Evolutionary conservation across 2,797 vertebrate species (phyloP), one percentile per base, ranked within the genome.

Genomic region (Kryptolebias ocellatus): DNA sequence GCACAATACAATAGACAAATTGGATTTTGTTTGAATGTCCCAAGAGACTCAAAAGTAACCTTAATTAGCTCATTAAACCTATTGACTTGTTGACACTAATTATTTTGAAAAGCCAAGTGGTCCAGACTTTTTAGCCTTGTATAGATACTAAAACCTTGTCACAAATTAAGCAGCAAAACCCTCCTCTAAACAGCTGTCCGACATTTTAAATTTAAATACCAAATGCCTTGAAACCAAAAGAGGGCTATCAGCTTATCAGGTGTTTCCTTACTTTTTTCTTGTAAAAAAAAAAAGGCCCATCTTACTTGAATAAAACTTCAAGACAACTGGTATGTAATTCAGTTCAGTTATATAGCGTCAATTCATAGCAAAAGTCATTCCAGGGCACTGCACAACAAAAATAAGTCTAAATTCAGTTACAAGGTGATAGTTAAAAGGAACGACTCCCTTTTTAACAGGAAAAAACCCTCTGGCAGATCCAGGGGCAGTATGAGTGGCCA

Each of bases 1-100:
- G 12, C 15, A 20, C 18, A 14, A 12, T 14, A 55, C 5, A n/a
- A n/a, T 55, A 34, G n/a, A 18, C 3, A 18, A 1, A 1, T 39
- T 11, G 4, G 18, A 37, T 20, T 56, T 56, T 7, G 12, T 44
- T 57, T 42, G 37, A 12, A 24, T 39, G 15, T 4, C 37, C 37
- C 54, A 42, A 15, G 39, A 44, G 20, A 57, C 10, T 18, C 6
- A 2, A 31, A 37, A 37, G 11, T 4, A 15, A 52, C n/a, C 15
- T 34, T 57, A 57, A 50, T 60, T 50, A 50, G 29, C 17, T 60
- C 47, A 46, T 15, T 34, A 49, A 31, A 34, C 5, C 45, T 49
- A 58, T 50, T 37, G 31, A n/a, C 27, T 31, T 56, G 54, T 20
- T 56, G 34, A n/a, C n/a, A 58, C 3, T 58, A 14, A 16, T n/a